Conservation (phyloP, 2,797 vertebrate genomes). For the Hylomyscus alleni region DNA sequence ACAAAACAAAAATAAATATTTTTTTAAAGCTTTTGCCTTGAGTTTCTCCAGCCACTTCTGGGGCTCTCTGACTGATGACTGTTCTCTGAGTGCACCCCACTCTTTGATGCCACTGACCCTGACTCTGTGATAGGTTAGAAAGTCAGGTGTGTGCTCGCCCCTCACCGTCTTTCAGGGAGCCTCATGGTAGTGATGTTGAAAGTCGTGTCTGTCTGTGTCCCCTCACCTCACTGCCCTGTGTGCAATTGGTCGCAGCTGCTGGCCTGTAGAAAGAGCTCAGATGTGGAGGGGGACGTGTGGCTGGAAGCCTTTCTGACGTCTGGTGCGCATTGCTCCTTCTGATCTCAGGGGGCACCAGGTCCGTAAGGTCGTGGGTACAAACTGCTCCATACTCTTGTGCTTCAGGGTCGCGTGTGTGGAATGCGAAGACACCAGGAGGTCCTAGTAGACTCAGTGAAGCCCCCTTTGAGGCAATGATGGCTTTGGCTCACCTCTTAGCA, state of each 20-base stretch:
- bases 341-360: background rate
- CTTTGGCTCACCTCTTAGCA: background rate
- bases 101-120: background rate
- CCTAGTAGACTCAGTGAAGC: fast-evolving
- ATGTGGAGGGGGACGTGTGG: too few species aligned
- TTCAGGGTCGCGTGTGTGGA: background rate
- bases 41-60: background rate
- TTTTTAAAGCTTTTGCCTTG: background rate
- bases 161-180: fast-evolving
- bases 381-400: background rate
- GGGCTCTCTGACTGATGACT: background rate
- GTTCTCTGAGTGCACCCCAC: background rate
- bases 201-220: fast-evolving
- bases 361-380: fast-evolving
- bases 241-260: background rate
- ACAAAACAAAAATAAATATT: background rate
- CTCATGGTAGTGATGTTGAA: background rate
- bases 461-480: background rate
- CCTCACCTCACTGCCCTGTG: fast-evolving
- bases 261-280: background rate
- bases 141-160: background rate
- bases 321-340: background rate
- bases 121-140: background rate
- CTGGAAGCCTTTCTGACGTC: background rate
- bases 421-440: background rate